phyloP scores from a whole-genome alignment of 2,113 vertebrate genomes.

The Proterorhinus semilunaris region DNA sequence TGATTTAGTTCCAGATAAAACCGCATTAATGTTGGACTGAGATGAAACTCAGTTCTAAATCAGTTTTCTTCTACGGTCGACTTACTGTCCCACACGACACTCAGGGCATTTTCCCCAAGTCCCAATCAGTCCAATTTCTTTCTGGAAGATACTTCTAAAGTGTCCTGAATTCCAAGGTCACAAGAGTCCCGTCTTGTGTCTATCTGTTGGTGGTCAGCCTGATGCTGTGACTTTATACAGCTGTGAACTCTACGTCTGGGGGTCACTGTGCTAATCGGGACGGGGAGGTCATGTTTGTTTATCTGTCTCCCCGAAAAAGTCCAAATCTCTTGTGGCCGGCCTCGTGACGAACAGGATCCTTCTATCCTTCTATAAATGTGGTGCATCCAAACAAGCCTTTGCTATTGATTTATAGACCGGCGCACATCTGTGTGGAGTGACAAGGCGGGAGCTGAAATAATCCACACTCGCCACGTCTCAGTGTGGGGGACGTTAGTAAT shows the following conservation, averaged over 20 bases:
- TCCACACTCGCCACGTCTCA: neutral
- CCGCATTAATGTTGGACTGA: too few relatives aligned
- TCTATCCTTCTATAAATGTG: neutral
- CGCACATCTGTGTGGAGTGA: neutral
- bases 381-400: neutral
- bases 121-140: too few relatives aligned
- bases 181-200: neutral
- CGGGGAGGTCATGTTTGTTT: neutral
- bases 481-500: neutral
- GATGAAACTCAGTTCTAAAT: too few relatives aligned
- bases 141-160: neutral
- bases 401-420: neutral
- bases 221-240: slow-evolving; percentile 1
- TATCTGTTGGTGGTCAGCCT: neutral
- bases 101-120: too few relatives aligned
- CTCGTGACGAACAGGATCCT: slow-evolving; percentile 3
- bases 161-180: neutral
- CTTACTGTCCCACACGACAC: too few relatives aligned
- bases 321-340: neutral
- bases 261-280: neutral
- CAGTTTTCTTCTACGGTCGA: too few relatives aligned
- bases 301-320: neutral
- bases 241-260: neutral
- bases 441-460: neutral
- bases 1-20: neutral